Evolutionary conservation across 2,113 vertebrate species (phyloP), one percentile per base, ranked within the genome.

Genomic region (Pelobates fuscus): DNA sequence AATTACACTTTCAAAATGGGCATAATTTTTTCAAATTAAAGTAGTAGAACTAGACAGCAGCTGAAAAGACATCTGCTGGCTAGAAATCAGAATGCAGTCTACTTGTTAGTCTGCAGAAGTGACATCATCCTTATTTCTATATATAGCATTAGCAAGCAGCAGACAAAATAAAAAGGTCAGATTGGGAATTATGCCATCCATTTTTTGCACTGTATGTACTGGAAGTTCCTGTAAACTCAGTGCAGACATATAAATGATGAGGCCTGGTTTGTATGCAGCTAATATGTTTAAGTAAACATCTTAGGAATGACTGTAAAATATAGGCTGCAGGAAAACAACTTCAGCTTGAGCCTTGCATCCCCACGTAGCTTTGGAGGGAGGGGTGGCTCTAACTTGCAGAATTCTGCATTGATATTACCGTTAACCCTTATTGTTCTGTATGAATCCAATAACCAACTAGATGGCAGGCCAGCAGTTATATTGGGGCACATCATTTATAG

Each of bases 51-150:
- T 23, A 60, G n/a, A 49, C 2, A 46, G 37, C 59, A 52, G 17
- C 44, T 24, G 26, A 63, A 26, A 26, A 23, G 71, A 61, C 71
- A 57, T 66, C 71, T 74, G 52, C 71, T 66, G 71, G 71, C 23
- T 18, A 66, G 2, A 26, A 10, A 29, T 20, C 23, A 29, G 46
- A 66, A 44, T n/a, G 26, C 29, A 21, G 61, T 57, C 61, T 64
- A 30, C 29, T 64, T 65, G 21, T 74, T 65, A 44, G 62, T 71
- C 62, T 74, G 62, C 71, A 74, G 71, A 44, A 63, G 55, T 74
- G 62, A 74, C 71, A 66, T 74, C 71, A 74, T 74, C 32, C 52
- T 61, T 32, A 58, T 66, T 58, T 57, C 71, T 74, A 74, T 66
- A 44, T 63, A 44, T 74, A 74, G 62, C 71, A 27, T 27, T 10